A percentile compares a stretch with the other conserved stretches of the same genome.
Conservation (phyloP, 2,888 invertebrate genomes). For the Anorthoa munda region DNA sequence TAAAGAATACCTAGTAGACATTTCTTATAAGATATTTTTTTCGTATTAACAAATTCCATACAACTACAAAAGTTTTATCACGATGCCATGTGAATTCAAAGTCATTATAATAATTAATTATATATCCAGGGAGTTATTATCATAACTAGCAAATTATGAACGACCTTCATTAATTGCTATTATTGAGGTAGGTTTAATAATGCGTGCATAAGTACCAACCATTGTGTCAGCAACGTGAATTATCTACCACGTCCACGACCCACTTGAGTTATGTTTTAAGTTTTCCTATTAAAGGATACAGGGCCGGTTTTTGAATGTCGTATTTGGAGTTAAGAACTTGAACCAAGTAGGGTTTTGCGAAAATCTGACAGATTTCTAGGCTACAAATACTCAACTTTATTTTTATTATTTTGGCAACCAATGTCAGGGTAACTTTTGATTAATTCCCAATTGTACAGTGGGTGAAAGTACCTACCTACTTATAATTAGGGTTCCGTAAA, state of each 20-base stretch:
- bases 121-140: conserved; percentile 13
- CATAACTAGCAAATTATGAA: conserved; percentile 8
- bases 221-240: conserved; percentile 27
- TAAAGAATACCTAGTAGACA: too few relatives aligned
- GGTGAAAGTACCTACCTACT: too few relatives aligned
- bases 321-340: not conserved
- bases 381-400: too few relatives aligned
- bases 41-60: not conserved
- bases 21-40: too few relatives aligned
- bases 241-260: conserved; percentile 14
- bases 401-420: too few relatives aligned
- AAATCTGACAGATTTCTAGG: too few relatives aligned
- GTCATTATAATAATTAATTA: conserved; percentile 10
- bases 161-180: conserved; percentile 26
- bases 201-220: not conserved
- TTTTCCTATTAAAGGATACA: not conserved
- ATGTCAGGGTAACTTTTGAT: too few relatives aligned
- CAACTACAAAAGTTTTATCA: not conserved
- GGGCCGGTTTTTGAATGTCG: not conserved
- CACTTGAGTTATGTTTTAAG: conserved; percentile 7
- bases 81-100: conserved; percentile 14
- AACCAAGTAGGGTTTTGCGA: not conserved
- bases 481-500: too few relatives aligned
- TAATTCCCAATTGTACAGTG: too few relatives aligned
- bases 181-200: conserved; percentile 45